Base-by-base conservation (phyloP, 2,113 vertebrate genomes). In the Merops nubicus region DNA sequence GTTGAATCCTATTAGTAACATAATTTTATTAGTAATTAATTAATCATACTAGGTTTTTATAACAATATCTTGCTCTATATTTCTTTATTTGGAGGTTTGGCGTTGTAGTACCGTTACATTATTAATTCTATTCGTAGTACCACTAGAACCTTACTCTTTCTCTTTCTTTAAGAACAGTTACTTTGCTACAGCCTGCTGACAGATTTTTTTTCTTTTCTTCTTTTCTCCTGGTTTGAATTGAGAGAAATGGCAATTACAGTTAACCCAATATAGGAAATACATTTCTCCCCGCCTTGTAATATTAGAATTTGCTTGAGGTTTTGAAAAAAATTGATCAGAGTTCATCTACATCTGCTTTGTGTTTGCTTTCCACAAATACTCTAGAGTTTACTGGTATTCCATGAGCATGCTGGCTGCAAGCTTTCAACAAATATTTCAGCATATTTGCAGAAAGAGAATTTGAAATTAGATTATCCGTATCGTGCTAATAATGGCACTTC, bases 321-420 rank as follows among this genome's bases (percentile, higher is more conserved):
- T 95, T 84, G 60, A 90, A 86, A 93, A 36, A 70, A 50, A 80
- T 81, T 90, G 68, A 70, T 91, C 78, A 80, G 56, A 73, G 47
- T 86, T 82, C 85, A 83, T 92, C 92, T 96, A 73, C 65, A 95
- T 62, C 87, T 91, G 87, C 78, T 88, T 90, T 77, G 51, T 91
- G 76, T 95, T 97, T 97, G 76, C 73, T 60, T 94, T 79, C 67
- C 47, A 53, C 87, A 89, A 94, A 82, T 92, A 65, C 60, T 91
- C 63, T 50, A 67, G 86, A 89, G 57, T 72, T 89, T 38, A 64
- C 73, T 69, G 78, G 67, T 75, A 75, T 75, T 84, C 56, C 53
- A 33, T 51, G 70, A 90, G 64, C n/a, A 40, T 62, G 25, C 56
- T 59, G 69, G 63, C 67, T 85, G 47, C 64, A 76, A 50, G 38